phyloP scores from a whole-genome alignment of 2,113 vertebrate species.

The Phylloscopus trochiloides region DNA sequence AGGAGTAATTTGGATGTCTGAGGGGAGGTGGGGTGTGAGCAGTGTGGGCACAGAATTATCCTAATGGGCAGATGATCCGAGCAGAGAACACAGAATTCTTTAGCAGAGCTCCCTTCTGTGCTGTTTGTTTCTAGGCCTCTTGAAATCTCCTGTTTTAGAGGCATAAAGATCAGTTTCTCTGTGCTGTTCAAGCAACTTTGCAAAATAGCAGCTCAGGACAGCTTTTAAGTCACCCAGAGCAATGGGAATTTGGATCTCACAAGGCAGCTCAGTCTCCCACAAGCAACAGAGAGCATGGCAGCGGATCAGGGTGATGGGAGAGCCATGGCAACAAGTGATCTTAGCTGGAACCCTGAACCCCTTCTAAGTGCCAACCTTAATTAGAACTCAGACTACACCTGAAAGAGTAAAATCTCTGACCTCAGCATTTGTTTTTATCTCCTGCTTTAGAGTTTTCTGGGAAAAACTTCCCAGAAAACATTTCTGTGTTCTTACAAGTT shows the following conservation, averaged over 20 bases:
- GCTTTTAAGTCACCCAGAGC: neutral
- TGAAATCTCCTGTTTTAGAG: neutral
- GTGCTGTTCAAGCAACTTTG: neutral
- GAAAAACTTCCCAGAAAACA: neutral
- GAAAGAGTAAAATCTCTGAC: neutral
- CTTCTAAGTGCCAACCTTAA: neutral
- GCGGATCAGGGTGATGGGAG: neutral
- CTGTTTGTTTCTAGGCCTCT: neutral
- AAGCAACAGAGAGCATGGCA: neutral
- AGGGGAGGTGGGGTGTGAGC: neutral
- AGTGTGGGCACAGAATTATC: neutral
- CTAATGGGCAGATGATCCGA: neutral
- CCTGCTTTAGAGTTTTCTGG: neutral
- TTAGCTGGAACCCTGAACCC: neutral
- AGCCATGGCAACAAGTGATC: neutral
- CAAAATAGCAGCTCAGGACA: neutral
- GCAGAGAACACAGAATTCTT: neutral
- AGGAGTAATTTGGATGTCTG: neutral
- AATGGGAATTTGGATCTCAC: neutral
- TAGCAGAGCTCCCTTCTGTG: fast-evolving
- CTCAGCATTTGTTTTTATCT: neutral
- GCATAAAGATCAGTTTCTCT: neutral
- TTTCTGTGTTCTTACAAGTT: neutral
- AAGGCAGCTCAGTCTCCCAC: neutral
- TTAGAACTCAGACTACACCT: neutral